Evolutionary conservation across 2,888 invertebrate genomes (phyloP), one percentile per base, ranked within the genome.

Genomic region (Phengaris arion): DNA sequence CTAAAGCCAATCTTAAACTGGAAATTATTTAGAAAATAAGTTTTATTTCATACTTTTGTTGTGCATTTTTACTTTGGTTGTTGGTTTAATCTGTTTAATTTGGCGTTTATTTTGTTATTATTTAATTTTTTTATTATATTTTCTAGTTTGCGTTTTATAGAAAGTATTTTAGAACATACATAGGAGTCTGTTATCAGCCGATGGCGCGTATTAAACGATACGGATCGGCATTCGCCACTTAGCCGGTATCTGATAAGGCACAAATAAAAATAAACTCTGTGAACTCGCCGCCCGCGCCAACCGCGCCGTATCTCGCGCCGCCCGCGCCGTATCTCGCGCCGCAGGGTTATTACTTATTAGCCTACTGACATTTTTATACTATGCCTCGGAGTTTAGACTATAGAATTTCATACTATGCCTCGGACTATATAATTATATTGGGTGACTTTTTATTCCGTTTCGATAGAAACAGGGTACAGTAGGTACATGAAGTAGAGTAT

Each of bases 191-290:
- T 22, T 22, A 22, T 86, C 87, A 87, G 87, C 80, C 82, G 88
- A 88, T 89, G 89, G 77, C 80, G 80, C 82, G 89, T 86, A 89
- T 90, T 90, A 89, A 48, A 54, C 86, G 92, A 91, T 91, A 89
- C 83, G 86, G 85, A 92, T 91, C 91, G 87, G 83, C 89, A 90
- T 90, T 91, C 91, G 87, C 83, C 89, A 90, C 90, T 91, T 89
- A 89, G 48, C 57, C 57, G 6, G 46, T 75, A 70, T 70, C 85
- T 81, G 90, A 91, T 90, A 90, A 86, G 82, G 86, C 87, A 89
- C 89, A 90, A 91, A 90, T 90, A 92, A 85, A 91, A 89, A 89
- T 91, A 92, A 91, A 91, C 82, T 84, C 72, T 85, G 85, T 87
- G 89, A 90, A 91, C 91, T 90, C 89, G 90, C 84, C 86, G 85